These are phyloP conservation scores for Cephus sareptanus DNA, from an alignment of 2,888 invertebrate genomes.

Conservation along the genomic window DNA sequence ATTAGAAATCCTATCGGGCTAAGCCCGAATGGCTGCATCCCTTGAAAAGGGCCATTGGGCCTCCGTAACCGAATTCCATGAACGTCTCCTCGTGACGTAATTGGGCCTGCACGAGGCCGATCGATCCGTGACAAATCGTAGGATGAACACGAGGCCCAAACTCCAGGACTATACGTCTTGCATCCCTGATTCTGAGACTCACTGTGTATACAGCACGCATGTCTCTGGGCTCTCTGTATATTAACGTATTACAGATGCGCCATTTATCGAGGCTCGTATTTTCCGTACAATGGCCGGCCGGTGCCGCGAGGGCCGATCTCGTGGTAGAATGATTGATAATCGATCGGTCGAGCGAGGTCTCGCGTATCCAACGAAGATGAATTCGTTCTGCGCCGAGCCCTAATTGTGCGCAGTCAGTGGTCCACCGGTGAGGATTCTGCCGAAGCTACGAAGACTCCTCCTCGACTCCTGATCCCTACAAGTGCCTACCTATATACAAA, in stretches of 20 bases:
- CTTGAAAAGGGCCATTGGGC: neutral
- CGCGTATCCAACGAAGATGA: conserved; percentile 57
- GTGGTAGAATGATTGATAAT: conserved; percentile 56
- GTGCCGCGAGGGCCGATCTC: neutral
- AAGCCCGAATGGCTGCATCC: neutral
- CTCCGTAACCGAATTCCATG: neutral
- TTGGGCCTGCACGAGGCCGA: neutral
- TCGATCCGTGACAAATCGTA: neutral
- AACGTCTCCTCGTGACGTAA: neutral
- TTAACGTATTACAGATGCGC: conserved; percentile 6
- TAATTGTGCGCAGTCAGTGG: conserved; percentile 62
- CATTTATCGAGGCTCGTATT: conserved; percentile 5
- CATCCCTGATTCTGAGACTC: neutral
- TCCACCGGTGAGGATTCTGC: conserved; percentile 29
- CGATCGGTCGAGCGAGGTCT: conserved; percentile 52
- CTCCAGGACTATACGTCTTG: neutral
- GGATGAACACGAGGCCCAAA: neutral
- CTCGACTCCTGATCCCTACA: neutral
- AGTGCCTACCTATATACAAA: neutral
- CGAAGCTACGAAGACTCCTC: neutral
- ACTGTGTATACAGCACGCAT: neutral
- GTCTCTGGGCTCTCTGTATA: neutral
- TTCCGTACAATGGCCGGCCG: neutral
- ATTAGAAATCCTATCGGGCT: neutral
- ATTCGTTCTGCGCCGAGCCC: conserved; percentile 56